Percentiles rank a stretch among this genome's conserved stretches.
phyloP scores from a whole-genome alignment of 1,140 invertebrate genomes.

The Drosophila setifemur region DNA sequence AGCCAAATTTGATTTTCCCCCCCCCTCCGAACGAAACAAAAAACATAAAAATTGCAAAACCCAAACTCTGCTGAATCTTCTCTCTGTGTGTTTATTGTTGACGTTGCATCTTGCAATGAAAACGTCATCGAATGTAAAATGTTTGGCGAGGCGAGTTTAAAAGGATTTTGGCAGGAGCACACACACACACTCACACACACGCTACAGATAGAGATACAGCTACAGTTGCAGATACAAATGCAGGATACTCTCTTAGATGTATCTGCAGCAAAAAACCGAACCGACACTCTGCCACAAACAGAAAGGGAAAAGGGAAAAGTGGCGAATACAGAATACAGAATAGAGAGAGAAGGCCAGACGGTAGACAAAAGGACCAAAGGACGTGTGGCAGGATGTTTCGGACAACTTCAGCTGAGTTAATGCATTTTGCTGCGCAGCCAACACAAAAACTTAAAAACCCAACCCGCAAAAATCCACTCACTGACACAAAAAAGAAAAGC shows the following conservation, averaged over 20 bases:
- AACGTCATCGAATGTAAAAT: constrained; percentile 78
- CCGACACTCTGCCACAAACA: constrained; percentile 48
- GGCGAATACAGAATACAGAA: constrained; percentile 3
- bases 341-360: constrained; percentile 6
- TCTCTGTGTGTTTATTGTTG: constrained; percentile 63
- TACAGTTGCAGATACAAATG: not conserved
- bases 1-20: not conserved
- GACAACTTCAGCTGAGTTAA: constrained; percentile 65
- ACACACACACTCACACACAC: constrained; percentile 7
- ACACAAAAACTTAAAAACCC: not conserved
- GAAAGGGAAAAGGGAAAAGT: not conserved
- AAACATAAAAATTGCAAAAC: no score
- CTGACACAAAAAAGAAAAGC: not conserved
- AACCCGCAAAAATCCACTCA: not conserved
- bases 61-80: constrained; percentile 8
- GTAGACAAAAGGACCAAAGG: constrained; percentile 12
- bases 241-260: not conserved
- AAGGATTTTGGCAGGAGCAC: constrained; percentile 43
- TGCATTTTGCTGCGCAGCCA: constrained; percentile 65
- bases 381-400: constrained; percentile 43
- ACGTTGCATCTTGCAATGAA: constrained; percentile 79
- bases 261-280: constrained; percentile 39
- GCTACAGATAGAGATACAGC: not conserved
- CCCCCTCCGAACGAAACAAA: no score
- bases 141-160: constrained; percentile 66